These are phyloP conservation scores for Aphelinus atriplicis DNA, from an alignment of 1,140 invertebrate species.

Conservation along the genomic window DNA sequence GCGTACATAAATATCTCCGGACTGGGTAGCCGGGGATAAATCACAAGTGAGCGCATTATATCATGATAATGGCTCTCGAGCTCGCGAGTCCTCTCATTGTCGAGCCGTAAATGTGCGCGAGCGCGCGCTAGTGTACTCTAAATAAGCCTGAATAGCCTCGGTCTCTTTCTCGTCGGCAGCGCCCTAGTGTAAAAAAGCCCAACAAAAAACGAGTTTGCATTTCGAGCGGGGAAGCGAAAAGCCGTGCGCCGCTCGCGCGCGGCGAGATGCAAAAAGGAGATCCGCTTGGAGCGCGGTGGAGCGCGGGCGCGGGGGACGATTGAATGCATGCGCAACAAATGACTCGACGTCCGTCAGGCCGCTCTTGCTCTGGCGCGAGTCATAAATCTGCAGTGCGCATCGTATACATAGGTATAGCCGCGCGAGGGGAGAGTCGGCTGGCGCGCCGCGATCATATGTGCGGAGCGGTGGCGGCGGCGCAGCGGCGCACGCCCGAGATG, in stretches of 20 bases:
- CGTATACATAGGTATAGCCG: too few relatives aligned
- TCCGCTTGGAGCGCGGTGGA: background rate
- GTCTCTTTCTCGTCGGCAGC: background rate
- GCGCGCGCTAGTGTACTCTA: background rate
- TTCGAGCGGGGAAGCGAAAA: too few relatives aligned
- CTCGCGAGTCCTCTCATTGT: constrained; percentile 4
- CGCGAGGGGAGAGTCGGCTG: background rate
- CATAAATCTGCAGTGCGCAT: background rate
- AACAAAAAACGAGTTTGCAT: background rate
- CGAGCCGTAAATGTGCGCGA: background rate
- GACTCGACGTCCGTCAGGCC: background rate
- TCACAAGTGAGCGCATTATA: background rate
- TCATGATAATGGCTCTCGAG: constrained; percentile 14
- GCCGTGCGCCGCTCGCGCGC: background rate
- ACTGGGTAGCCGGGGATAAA: background rate
- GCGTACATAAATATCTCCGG: background rate
- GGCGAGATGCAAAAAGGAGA: constrained; percentile 7
- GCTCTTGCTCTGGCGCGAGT: background rate
- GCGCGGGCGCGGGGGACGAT: background rate
- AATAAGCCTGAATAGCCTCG: constrained; percentile 12
- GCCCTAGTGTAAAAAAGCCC: background rate
- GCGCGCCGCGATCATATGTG: background rate
- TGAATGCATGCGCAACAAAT: constrained; percentile 13
- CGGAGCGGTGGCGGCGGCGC: background rate
- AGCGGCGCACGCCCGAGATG: background rate